Conservation (phyloP, 1,140 invertebrate genomes). For the Aporrectodea caliginosa region DNA sequence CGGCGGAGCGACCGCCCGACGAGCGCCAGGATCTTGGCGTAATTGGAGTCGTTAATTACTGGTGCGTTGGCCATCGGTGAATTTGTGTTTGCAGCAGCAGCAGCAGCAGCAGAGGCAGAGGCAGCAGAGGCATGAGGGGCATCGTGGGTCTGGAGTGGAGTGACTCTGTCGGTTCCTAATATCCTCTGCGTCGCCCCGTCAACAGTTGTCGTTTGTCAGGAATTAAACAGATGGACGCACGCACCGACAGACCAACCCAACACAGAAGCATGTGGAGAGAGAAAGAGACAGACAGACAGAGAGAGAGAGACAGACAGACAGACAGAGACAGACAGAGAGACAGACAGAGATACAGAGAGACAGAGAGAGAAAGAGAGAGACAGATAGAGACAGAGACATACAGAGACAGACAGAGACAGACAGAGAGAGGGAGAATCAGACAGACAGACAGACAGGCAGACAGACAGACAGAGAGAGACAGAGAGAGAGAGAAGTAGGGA, state of each 20-base stretch:
- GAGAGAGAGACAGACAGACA: background rate
- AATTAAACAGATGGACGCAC: no score
- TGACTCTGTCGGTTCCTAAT: background rate
- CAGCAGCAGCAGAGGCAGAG: no score
- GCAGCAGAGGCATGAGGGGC: no score
- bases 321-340: background rate
- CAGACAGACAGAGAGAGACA: constrained; percentile 13
- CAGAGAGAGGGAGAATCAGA: constrained; percentile 17
- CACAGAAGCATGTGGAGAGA: no score
- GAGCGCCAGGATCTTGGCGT: background rate
- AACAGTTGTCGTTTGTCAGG: background rate
- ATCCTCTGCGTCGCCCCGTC: background rate
- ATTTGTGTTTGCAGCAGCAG: background rate
- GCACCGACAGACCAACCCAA: background rate
- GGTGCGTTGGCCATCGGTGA: background rate
- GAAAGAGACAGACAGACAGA: background rate
- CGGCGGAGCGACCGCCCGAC: no score
- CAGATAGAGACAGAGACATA: background rate
- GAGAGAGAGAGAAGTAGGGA: constrained; percentile 18
- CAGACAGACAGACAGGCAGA: constrained; percentile 15
- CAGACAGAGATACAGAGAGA: background rate
- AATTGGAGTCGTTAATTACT: background rate
- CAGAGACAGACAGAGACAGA: constrained; percentile 18
- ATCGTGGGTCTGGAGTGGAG: no score
- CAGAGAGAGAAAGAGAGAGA: constrained; percentile 12